Evolutionary conservation across 2,113 vertebrate species (phyloP), one percentile per base, ranked within the genome.

Genomic region (Eupsittula cactorum): DNA sequence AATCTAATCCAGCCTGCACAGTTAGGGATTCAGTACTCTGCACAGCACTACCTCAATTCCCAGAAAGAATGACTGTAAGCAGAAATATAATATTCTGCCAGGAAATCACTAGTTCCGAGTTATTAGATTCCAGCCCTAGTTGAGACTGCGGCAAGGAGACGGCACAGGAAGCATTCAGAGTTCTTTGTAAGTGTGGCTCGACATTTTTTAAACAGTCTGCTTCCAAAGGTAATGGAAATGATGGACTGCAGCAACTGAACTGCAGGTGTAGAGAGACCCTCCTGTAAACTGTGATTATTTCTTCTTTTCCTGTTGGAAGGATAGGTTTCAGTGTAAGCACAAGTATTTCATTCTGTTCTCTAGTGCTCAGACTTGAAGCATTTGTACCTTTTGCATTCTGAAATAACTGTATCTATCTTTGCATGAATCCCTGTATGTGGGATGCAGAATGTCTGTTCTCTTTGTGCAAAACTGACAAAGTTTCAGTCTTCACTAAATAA

Each of bases 11-110:
- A 68, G 88, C 62, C 79, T 88, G 88, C 68, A 75, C 53, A 79
- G 79, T 84, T 75, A 94, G 47, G 67, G 74, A 92, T 90, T 82
- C 92, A 83, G 49, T 2, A 0, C 90, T 94, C 74, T 92, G 49
- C 82, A 79, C 52, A 93, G 82, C 42, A 41, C 76, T 93, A 84
- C 90, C 50, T 95, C 89, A 90, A 10, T 96, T 97, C 90, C 75
- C 93, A 95, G 95, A 95, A 97, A 93, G 89, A 94, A 95, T 84
- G 82, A 95, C 11, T 95, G 65, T 62, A 83, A 88, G 85, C 73
- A 86, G 94, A 95, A 97, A 96, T 92, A 93, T 33, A 94, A 95
- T 95, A 95, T 95, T 95, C 80, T 93, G 87, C 73, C 95, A 97
- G 95, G 96, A 95, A 97, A 92, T 96, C 94, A 77, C 85, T 91